phyloP scores from a whole-genome alignment of 2,888 invertebrate species.

The Eupithecia vulgata region DNA sequence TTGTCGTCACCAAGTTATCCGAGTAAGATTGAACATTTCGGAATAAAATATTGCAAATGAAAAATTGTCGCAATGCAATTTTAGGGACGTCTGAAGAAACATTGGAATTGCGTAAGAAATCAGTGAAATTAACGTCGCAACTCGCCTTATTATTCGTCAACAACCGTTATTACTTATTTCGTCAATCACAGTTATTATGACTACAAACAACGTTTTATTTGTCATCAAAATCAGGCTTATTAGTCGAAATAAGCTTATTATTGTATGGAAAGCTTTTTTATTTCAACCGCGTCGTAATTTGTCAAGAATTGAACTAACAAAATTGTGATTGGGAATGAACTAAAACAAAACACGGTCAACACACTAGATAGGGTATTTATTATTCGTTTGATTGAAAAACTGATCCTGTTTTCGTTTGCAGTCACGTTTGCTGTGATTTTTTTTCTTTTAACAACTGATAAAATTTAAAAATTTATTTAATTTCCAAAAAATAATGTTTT shows the following conservation, averaged over 20 bases:
- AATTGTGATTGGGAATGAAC: not conserved
- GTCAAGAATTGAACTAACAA: not conserved
- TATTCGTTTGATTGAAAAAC: not conserved
- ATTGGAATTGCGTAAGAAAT: conserved; percentile 60
- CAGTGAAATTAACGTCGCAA: conserved; percentile 70
- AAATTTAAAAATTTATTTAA: not conserved
- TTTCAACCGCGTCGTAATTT: not conserved
- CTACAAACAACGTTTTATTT: conserved; percentile 62
- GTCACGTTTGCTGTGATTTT: not conserved
- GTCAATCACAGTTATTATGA: conserved; percentile 68
- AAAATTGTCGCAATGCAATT: conserved; percentile 64
- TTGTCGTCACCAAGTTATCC: not conserved
- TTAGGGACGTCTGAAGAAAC: conserved; percentile 66
- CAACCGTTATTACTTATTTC: conserved; percentile 72
- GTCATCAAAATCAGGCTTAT: conserved; percentile 53
- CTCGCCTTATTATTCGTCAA: conserved; percentile 73
- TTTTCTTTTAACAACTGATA: not conserved
- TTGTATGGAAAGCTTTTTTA: not conserved
- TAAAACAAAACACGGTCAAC: no score
- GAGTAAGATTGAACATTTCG: conserved; percentile 54
- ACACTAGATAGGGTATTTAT: not conserved
- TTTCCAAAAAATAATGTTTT: not conserved
- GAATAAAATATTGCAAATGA: conserved; percentile 68
- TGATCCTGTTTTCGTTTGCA: not conserved
- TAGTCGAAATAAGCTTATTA: conserved; percentile 18